phyloP scores from a whole-genome alignment of 2,888 invertebrate species.

The Eudasyphora cyanicolor region DNA sequence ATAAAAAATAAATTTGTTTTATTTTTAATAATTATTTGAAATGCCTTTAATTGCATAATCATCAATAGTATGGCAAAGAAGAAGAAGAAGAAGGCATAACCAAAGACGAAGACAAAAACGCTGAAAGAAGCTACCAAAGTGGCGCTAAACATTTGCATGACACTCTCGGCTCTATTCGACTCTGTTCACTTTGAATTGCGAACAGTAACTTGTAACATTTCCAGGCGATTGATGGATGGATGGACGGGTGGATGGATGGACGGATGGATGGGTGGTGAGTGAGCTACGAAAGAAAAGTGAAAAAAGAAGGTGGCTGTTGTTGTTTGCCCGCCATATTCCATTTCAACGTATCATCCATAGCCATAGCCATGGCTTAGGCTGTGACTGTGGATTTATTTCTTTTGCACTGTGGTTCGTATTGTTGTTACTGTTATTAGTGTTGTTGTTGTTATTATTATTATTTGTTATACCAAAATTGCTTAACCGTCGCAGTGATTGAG shows the following conservation, averaged over 20 bases:
- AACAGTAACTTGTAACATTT: not conserved
- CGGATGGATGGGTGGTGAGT: not conserved
- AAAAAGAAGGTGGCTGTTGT: slow-evolving; percentile 5
- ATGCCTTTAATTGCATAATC: slow-evolving; percentile 57
- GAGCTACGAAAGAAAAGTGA: not conserved
- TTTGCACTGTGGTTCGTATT: not conserved
- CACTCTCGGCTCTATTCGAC: not conserved
- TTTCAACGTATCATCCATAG: not conserved
- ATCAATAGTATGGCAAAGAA: slow-evolving; percentile 22
- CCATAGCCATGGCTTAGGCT: not conserved
- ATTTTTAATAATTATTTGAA: slow-evolving; percentile 37
- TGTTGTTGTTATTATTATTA: not conserved
- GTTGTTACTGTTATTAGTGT: not conserved
- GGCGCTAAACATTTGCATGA: slow-evolving; percentile 46
- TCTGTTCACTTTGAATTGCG: not conserved
- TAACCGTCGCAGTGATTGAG: slow-evolving; percentile 1
- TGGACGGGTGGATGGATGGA: not conserved
- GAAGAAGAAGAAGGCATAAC: not conserved
- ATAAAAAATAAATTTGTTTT: slow-evolving; percentile 52
- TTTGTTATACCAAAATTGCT: not conserved
- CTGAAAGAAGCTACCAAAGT: slow-evolving; percentile 27
- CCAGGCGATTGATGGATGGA: not conserved
- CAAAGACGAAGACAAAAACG: not conserved
- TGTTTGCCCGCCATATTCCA: not conserved
- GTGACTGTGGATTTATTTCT: not conserved